phyloP scores from a whole-genome alignment of 2,113 vertebrate species.

The Brachirus orientalis region DNA sequence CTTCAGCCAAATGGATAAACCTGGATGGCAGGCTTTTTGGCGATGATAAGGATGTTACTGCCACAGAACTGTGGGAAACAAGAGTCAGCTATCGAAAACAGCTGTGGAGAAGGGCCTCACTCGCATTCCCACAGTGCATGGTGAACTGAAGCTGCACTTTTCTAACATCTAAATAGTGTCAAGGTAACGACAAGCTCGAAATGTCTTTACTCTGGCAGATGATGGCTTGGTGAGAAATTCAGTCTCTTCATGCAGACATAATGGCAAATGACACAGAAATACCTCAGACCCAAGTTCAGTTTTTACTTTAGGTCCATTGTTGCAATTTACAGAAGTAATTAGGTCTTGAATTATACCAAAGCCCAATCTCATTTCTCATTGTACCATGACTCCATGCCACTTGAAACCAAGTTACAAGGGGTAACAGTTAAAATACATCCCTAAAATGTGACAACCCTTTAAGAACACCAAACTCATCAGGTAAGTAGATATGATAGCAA shows the following conservation, averaged over 20 bases:
- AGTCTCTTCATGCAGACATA: conserved; percentile 17
- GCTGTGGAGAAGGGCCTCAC: conserved; percentile 42
- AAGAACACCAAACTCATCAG: too few relatives aligned
- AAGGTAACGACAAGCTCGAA: background rate
- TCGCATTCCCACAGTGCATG: conserved; percentile 19
- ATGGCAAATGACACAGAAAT: conserved; percentile 19
- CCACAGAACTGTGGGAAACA: conserved; percentile 69
- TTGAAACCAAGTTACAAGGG: too few relatives aligned
- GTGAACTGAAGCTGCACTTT: conserved; percentile 28
- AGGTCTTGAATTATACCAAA: conserved; percentile 15
- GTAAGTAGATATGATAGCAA: too few relatives aligned
- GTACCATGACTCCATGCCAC: too few relatives aligned
- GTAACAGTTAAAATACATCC: too few relatives aligned
- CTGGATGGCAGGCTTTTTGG: conserved; percentile 64
- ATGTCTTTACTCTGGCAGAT: conserved; percentile 43
- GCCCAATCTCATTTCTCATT: too few relatives aligned
- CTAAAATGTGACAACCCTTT: too few relatives aligned
- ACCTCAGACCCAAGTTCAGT: conserved; percentile 7
- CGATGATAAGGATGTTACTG: conserved; percentile 62
- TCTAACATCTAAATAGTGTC: conserved; percentile 34
- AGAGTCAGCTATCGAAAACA: conserved; percentile 64
- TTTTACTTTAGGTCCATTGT: too few relatives aligned
- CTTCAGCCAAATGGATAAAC: conserved; percentile 74
- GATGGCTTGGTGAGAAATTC: conserved; percentile 3
- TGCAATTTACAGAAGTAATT: conserved; percentile 36